Conservation (phyloP, 2,797 vertebrate species). For the Acanthis flammea region DNA sequence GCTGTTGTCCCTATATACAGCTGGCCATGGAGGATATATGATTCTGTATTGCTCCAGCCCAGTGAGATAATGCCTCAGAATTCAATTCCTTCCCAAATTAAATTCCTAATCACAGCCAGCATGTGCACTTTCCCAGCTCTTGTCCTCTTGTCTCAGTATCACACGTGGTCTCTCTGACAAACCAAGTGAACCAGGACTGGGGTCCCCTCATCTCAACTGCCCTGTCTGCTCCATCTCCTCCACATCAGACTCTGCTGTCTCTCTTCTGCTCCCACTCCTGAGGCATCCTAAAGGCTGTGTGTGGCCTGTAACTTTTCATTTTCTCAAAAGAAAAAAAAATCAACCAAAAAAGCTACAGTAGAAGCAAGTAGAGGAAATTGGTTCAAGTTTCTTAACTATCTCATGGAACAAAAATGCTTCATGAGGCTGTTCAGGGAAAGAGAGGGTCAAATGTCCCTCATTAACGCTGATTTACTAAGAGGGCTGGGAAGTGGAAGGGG, state of each 20-base stretch:
- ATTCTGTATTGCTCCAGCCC: neutral
- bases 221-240: neutral
- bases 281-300: neutral
- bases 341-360: neutral
- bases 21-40: neutral
- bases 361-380: constrained; percentile 11
- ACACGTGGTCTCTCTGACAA: accelerated
- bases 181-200: neutral
- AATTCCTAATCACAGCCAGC: neutral
- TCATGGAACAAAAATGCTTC: constrained; percentile 62
- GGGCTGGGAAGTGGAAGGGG: neutral
- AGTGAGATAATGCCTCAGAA: neutral
- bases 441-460: constrained; percentile 56
- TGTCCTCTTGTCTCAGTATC: neutral
- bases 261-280: neutral
- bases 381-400: constrained; percentile 41
- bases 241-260: neutral
- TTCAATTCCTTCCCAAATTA: neutral
- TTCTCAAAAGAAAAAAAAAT: neutral
- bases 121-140: neutral
- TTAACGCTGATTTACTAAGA: constrained; percentile 39
- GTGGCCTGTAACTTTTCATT: neutral
- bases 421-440: constrained; percentile 10
- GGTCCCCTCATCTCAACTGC: neutral
- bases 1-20: neutral